Evolutionary conservation across 2,113 vertebrate species (phyloP).

Genomic region (Corythoichthys intestinalis): DNA sequence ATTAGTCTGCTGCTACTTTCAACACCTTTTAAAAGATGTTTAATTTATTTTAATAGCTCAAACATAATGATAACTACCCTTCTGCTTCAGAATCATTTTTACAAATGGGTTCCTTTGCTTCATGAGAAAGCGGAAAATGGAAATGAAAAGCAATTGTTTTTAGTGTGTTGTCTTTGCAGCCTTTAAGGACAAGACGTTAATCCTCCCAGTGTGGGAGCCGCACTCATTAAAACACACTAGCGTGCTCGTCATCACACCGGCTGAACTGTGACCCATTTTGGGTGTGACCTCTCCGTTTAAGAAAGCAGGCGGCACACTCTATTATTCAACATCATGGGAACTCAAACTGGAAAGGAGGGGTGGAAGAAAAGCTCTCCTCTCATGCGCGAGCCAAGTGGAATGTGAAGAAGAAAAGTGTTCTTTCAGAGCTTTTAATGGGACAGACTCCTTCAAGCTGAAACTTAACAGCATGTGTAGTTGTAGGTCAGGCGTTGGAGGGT

Average conservation of each 20-base stretch:
- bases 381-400: constrained; percentile 19
- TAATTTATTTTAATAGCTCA: neutral
- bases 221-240: constrained; percentile 58
- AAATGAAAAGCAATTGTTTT: constrained; percentile 17
- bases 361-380: constrained; percentile 25
- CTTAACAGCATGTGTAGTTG: constrained; percentile 1
- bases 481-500: constrained; percentile 20
- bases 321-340: constrained; percentile 62
- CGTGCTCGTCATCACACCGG: constrained; percentile 29
- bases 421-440: constrained; percentile 39
- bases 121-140: neutral
- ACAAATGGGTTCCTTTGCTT: neutral
- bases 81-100: neutral
- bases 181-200: constrained; percentile 44
- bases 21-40: neutral
- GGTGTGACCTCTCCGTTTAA: constrained; percentile 52
- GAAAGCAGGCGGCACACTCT: constrained; percentile 34
- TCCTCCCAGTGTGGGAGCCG: constrained; percentile 57
- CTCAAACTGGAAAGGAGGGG: constrained; percentile 22
- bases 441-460: constrained; percentile 23
- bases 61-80: neutral
- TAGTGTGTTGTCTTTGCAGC: constrained; percentile 20
- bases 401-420: constrained; percentile 49
- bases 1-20: neutral
- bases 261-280: constrained; percentile 65